Evolutionary conservation across 2,113 vertebrate species (phyloP).

Genomic region (Myrmophylax atrothorax): DNA sequence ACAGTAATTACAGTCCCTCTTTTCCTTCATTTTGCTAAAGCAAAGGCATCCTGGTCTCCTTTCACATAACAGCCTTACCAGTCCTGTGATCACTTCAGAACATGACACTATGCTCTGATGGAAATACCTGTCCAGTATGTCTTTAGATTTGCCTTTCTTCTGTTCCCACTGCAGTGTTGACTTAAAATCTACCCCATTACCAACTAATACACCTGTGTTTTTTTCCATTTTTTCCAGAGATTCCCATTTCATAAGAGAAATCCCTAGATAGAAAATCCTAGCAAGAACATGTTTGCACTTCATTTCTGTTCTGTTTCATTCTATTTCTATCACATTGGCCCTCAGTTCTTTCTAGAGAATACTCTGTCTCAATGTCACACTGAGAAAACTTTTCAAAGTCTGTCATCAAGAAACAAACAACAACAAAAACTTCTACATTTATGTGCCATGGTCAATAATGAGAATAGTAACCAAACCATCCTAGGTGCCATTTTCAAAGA

Average conservation of each 20-base stretch:
- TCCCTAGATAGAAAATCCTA: background rate
- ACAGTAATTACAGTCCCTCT: slow-evolving; percentile 21
- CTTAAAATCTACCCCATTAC: background rate
- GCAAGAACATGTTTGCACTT: background rate
- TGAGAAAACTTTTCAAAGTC: background rate
- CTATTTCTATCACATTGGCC: background rate
- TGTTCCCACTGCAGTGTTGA: background rate
- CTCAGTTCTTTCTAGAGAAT: background rate
- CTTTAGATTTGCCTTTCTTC: background rate
- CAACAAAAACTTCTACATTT: background rate
- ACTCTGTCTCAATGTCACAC: background rate
- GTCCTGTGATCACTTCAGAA: background rate
- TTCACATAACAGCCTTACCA: background rate
- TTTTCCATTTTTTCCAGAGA: background rate
- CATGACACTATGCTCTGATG: background rate
- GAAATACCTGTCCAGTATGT: background rate
- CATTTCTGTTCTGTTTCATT: background rate
- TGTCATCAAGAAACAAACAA: background rate
- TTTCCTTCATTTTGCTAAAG: slow-evolving; percentile 9
- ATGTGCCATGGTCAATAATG: background rate
- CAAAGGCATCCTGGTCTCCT: slow-evolving; percentile 14
- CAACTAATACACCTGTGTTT: background rate
- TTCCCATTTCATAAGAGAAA: background rate
- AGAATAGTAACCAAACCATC: background rate
- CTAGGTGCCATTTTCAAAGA: background rate